phyloP scores from a whole-genome alignment of 2,113 vertebrate species.

The Miniopterus natalensis region DNA sequence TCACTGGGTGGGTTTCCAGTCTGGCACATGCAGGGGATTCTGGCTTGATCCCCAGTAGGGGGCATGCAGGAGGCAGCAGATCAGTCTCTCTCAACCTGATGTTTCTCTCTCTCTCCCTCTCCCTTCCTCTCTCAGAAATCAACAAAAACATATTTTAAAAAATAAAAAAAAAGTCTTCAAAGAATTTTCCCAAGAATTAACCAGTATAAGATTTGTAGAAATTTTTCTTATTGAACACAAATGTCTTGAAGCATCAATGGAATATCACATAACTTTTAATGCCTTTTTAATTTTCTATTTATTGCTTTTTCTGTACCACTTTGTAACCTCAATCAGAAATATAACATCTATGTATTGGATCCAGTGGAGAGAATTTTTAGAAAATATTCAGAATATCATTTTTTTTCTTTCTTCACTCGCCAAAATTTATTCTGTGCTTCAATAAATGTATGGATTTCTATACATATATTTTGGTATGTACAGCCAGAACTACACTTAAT shows the following conservation, averaged over 20 bases:
- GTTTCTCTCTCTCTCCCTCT: too few species aligned
- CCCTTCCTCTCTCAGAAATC: too few species aligned
- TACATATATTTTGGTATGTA: not conserved
- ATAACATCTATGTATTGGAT: not conserved
- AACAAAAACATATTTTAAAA: too few species aligned
- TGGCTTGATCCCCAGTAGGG: too few species aligned
- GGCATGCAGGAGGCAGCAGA: too few species aligned
- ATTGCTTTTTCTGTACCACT: constrained; percentile 23
- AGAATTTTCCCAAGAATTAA: constrained; percentile 26
- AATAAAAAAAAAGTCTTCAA: not conserved
- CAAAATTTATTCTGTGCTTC: constrained; percentile 24
- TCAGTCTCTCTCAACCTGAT: too few species aligned
- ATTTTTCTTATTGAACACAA: constrained; percentile 19
- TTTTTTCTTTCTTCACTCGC: constrained; percentile 9
- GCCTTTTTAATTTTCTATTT: not conserved
- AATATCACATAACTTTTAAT: constrained; percentile 44
- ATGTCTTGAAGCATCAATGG: not conserved
- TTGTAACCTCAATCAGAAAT: constrained; percentile 40
- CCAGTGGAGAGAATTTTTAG: not conserved
- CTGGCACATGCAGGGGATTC: too few species aligned
- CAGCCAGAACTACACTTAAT: not conserved
- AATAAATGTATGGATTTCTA: constrained; percentile 45
- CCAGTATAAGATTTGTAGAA: not conserved
- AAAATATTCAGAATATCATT: not conserved
- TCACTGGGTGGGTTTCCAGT: too few species aligned